These are phyloP conservation scores for Gopherus evgoodei DNA, from an alignment of 2,113 vertebrate species.

Conservation along the genomic window DNA sequence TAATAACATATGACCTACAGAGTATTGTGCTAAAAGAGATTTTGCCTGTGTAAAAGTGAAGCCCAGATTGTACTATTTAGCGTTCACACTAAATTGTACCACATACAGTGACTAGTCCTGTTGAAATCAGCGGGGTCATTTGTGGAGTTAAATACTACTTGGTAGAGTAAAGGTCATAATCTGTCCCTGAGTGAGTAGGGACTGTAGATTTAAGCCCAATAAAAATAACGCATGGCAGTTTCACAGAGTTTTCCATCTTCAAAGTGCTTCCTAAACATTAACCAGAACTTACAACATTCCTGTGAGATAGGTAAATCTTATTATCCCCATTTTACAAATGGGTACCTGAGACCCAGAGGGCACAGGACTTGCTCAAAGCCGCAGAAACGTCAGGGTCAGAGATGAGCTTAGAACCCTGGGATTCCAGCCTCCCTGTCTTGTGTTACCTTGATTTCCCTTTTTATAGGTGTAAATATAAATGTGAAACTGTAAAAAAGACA, in stretches of 20 bases:
- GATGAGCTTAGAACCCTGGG: not conserved
- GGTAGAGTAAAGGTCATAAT: not conserved
- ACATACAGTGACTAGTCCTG: not conserved
- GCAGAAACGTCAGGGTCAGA: not conserved
- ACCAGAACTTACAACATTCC: not conserved
- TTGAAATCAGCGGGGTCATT: not conserved
- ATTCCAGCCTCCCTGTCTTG: not conserved
- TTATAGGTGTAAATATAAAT: not conserved
- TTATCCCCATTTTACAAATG: not conserved
- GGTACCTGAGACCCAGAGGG: not conserved
- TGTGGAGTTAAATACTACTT: not conserved
- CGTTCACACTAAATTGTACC: not conserved
- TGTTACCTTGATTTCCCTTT: not conserved
- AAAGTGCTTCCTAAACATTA: not conserved
- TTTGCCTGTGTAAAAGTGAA: not conserved
- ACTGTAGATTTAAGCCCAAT: not conserved
- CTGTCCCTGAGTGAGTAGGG: not conserved
- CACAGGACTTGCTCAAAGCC: slow-evolving; percentile 17
- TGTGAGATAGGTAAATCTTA: not conserved
- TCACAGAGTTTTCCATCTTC: not conserved
- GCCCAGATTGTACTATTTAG: not conserved
- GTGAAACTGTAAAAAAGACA: not conserved
- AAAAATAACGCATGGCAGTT: not conserved
- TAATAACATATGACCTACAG: not conserved
- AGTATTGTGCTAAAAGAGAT: slow-evolving; percentile 35